Conservation (phyloP, 2,113 vertebrate species). For the Nicator chloris region DNA sequence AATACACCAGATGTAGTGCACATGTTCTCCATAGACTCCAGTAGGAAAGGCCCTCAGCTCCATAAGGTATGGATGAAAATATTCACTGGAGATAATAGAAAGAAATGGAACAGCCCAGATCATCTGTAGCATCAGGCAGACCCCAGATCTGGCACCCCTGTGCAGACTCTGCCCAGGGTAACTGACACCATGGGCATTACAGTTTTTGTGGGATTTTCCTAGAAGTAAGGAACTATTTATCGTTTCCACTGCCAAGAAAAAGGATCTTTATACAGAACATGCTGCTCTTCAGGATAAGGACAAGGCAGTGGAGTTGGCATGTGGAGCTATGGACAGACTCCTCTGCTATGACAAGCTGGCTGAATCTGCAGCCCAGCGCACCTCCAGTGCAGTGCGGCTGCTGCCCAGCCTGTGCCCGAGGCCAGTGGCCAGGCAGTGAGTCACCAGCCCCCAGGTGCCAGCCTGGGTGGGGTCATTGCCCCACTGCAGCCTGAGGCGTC, state of each 20-base stretch:
- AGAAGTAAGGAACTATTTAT: neutral
- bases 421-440: neutral
- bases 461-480: neutral
- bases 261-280: neutral
- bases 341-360: fast-evolving
- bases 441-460: neutral
- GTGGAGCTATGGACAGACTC: neutral
- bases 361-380: neutral
- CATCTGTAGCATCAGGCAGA: neutral
- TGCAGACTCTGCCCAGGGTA: neutral
- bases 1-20: neutral
- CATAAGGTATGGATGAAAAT: neutral
- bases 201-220: neutral
- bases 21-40: neutral
- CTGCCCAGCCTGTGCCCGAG: neutral
- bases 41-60: neutral
- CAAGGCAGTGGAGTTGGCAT: fast-evolving
- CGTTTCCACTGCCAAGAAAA: neutral
- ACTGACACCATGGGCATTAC: no score
- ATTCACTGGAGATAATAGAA: neutral
- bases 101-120: neutral
- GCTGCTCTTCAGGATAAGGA: neutral
- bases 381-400: neutral
- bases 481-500: fast-evolving
- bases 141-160: neutral